Percentiles rank a stretch among this genome's conserved stretches.
Conservation (phyloP, 2,113 vertebrate genomes). For the Lanius ludovicianus region DNA sequence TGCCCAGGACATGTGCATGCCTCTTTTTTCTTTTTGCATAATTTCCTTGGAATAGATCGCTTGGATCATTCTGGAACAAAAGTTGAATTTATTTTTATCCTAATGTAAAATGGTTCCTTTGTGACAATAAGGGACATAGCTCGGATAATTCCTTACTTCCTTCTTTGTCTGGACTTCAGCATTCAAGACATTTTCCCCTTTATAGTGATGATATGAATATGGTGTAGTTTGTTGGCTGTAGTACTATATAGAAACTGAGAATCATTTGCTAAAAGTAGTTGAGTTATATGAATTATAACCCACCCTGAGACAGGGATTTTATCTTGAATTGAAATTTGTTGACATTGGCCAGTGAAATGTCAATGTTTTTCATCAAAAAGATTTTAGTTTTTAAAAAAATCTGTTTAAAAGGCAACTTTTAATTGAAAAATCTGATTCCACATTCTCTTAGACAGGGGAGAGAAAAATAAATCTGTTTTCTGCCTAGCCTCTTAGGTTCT, state of each 20-base stretch:
- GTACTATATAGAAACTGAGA: background rate
- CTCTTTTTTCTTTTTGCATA: background rate
- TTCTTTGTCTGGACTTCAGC: background rate
- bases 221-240: background rate
- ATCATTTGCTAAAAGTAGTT: background rate
- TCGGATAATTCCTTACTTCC: background rate
- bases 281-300: background rate
- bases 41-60: background rate
- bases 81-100: background rate
- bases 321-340: background rate
- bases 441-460: background rate
- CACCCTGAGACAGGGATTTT: background rate
- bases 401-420: background rate
- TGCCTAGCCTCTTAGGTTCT: background rate
- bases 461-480: background rate
- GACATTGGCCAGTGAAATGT: background rate
- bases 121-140: background rate
- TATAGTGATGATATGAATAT: background rate
- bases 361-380: background rate
- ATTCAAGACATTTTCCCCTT: background rate
- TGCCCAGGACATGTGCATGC: rapidly evolving
- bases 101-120: background rate
- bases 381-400: background rate
- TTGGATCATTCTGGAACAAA: background rate
- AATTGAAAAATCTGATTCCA: background rate